Evolutionary conservation across 2,797 vertebrate species (phyloP).

Genomic region (Menidia menidia): DNA sequence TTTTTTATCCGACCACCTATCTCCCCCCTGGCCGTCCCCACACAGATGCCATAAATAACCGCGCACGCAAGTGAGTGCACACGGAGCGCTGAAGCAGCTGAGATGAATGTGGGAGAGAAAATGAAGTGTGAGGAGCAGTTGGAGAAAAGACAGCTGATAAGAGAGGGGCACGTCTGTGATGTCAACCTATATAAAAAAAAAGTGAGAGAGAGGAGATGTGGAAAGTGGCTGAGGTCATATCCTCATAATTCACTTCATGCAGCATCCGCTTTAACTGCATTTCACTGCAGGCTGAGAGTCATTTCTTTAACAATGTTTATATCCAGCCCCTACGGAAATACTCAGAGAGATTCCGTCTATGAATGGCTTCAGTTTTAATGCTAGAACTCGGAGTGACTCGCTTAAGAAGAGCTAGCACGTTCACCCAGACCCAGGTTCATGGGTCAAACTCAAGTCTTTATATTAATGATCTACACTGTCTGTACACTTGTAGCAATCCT

Average conservation of each 20-base stretch:
- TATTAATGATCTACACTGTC: background rate
- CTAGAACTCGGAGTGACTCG: constrained; percentile 9
- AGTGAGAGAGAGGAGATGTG: constrained; percentile 27
- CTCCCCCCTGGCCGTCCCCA: constrained; percentile 30
- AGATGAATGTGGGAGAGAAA: constrained; percentile 40
- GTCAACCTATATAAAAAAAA: constrained; percentile 58
- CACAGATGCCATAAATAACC: constrained; percentile 63
- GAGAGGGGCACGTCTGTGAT: constrained; percentile 55
- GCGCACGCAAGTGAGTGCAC: constrained; percentile 14
- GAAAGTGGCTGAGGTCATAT: constrained; percentile 65
- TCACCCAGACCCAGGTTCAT: background rate
- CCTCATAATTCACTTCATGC: constrained; percentile 47
- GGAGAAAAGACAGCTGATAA: constrained; percentile 58
- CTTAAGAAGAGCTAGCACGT: background rate
- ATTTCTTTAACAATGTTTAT: constrained; percentile 10
- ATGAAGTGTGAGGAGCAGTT: constrained; percentile 47
- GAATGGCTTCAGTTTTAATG: background rate
- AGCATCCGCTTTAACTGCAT: constrained; percentile 10
- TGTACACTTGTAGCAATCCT: background rate
- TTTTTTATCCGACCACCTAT: constrained; percentile 21
- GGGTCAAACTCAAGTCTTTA: constrained; percentile 6
- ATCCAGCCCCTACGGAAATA: background rate
- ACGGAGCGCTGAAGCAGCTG: constrained; percentile 24
- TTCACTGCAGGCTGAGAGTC: constrained; percentile 17
- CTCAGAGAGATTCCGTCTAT: background rate